phyloP scores from a whole-genome alignment of 2,113 vertebrate genomes.

The Pagrus major region DNA sequence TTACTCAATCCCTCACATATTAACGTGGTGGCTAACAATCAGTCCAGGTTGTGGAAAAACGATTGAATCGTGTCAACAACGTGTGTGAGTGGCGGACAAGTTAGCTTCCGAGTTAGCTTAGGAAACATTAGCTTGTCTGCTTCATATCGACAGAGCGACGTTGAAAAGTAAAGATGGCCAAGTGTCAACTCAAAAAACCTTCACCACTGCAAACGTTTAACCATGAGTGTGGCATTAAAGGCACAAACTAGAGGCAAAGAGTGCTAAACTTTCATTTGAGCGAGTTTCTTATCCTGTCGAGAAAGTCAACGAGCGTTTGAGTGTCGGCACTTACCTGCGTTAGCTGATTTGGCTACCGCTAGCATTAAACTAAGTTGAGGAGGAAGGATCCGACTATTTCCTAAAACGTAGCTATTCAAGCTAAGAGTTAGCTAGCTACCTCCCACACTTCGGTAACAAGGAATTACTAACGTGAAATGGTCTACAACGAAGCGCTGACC shows the following conservation, averaged over 20 bases:
- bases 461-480: neutral
- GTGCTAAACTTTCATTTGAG: neutral
- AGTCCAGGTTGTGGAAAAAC: neutral
- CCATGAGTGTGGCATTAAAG: neutral
- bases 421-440: constrained; percentile 38
- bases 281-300: constrained; percentile 5
- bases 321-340: constrained; percentile 24
- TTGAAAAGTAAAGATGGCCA: constrained; percentile 58
- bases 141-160: constrained; percentile 17
- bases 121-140: constrained; percentile 39
- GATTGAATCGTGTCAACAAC: constrained; percentile 23
- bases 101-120: constrained; percentile 45
- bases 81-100: constrained; percentile 25
- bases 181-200: constrained; percentile 54
- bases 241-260: neutral
- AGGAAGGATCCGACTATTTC: constrained; percentile 68
- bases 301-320: constrained; percentile 18
- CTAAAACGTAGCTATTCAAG: constrained; percentile 54
- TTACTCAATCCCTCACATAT: neutral
- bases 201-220: neutral
- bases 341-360: constrained; percentile 50
- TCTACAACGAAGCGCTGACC: neutral
- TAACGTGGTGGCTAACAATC: neutral
- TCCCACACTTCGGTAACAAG: constrained; percentile 22
- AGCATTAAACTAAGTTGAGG: constrained; percentile 51